These are phyloP conservation scores for Hippocampus zosterae DNA, from an alignment of 2,113 vertebrate species.

Conservation along the genomic window DNA sequence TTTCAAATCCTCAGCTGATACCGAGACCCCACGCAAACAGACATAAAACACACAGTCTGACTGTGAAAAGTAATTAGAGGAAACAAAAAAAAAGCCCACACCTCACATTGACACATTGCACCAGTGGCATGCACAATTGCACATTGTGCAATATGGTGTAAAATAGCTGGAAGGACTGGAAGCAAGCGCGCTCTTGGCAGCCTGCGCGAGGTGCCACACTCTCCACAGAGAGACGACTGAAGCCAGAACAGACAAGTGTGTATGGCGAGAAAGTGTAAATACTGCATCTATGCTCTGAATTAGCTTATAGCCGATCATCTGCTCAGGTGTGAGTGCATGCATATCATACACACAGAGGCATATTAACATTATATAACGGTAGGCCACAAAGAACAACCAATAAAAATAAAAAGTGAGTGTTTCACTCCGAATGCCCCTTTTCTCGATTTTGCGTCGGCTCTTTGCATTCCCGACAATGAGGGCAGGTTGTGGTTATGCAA, in stretches of 20 bases:
- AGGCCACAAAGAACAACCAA: too few species aligned
- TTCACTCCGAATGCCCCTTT: too few species aligned
- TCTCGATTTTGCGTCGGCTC: too few species aligned
- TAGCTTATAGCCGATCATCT: background rate
- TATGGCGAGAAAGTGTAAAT: background rate
- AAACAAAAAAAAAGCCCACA: conserved; percentile 13
- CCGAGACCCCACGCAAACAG: conserved; percentile 1
- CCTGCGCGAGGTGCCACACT: conserved; percentile 28
- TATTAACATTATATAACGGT: too few species aligned
- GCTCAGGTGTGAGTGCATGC: background rate
- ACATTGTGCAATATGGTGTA: conserved; percentile 26
- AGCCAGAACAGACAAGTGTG: background rate
- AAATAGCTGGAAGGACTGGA: conserved; percentile 13
- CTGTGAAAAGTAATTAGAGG: conserved; percentile 19
- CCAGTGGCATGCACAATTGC: conserved; percentile 6
- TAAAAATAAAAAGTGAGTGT: too few species aligned
- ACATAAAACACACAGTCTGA: conserved; percentile 9
- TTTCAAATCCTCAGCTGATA: background rate
- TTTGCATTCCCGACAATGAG: too few species aligned
- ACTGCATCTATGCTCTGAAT: background rate
- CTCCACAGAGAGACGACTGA: conserved; percentile 37
- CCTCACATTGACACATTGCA: background rate
- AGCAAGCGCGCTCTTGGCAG: conserved; percentile 33
- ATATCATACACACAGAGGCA: too few species aligned
- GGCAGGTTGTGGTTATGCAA: background rate